A percentile compares a stretch with the other conserved stretches of the same genome.
These are phyloP conservation scores for Drosophila pseudoobscura DNA, from an alignment of 1,140 invertebrate genomes.

Conservation along the genomic window DNA sequence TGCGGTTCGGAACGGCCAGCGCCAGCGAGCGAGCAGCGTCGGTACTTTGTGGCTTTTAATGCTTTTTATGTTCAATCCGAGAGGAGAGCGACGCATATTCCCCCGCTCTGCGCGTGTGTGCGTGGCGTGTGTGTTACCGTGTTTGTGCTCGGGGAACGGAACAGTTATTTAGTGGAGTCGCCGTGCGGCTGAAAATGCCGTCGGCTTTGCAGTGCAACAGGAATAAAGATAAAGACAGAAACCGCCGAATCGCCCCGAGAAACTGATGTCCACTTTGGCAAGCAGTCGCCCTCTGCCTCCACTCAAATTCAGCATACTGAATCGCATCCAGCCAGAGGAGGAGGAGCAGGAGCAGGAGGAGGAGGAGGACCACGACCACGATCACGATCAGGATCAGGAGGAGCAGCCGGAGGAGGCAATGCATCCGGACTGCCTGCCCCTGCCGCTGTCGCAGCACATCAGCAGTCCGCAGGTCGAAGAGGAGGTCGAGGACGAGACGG, in stretches of 20 bases:
- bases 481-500: slow-evolving; percentile 36
- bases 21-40: too few relatives aligned
- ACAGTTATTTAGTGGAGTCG: slow-evolving; percentile 1
- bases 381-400: slow-evolving; percentile 13
- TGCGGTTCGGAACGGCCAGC: too few relatives aligned
- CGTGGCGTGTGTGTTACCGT: too few relatives aligned
- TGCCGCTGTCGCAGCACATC: slow-evolving; percentile 61
- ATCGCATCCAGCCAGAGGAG: slow-evolving; percentile 33
- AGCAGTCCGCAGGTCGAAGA: slow-evolving; percentile 64
- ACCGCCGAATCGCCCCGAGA: slow-evolving; percentile 10
- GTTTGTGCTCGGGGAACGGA: slow-evolving; percentile 12
- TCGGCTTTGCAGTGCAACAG: slow-evolving; percentile 24
- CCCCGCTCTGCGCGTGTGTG: slow-evolving; percentile 1
- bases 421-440: slow-evolving; percentile 74
- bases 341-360: slow-evolving; percentile 19
- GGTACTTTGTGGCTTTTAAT: too few relatives aligned
- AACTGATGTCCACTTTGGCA: slow-evolving; percentile 77
- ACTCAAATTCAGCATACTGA: slow-evolving; percentile 53
- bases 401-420: slow-evolving; percentile 22
- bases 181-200: slow-evolving; percentile 38
- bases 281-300: slow-evolving; percentile 61
- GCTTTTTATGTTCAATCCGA: too few relatives aligned
- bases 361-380: not conserved
- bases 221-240: slow-evolving; percentile 26
- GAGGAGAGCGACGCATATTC: slow-evolving; percentile 2